Conservation (phyloP, 2,888 invertebrate species). For the Brenthis hecate region DNA sequence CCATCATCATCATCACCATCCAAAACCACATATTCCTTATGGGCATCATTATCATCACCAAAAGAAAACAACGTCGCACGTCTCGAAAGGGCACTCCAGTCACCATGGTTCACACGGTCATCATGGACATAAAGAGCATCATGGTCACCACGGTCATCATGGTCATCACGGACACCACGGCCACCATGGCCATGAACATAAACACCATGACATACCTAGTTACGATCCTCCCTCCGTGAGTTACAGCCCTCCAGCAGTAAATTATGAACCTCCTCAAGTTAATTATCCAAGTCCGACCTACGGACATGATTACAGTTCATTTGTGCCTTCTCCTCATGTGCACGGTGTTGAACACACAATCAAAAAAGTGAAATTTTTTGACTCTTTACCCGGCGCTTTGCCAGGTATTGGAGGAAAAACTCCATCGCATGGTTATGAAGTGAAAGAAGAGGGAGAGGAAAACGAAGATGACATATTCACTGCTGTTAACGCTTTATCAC, state of each 20-base stretch:
- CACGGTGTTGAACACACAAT: constrained; percentile 66
- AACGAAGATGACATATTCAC: constrained; percentile 66
- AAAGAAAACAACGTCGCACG: constrained; percentile 61
- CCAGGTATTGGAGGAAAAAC: constrained; percentile 42
- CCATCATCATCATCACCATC: constrained; percentile 74
- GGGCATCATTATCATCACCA: constrained; percentile 65
- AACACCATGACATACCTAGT: constrained; percentile 53
- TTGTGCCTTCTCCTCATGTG: constrained; percentile 54
- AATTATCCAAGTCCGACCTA: constrained; percentile 50
- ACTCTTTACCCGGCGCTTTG: constrained; percentile 62
- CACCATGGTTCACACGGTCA: constrained; percentile 47
- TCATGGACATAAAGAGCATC: constrained; percentile 42
- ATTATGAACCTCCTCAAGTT: constrained; percentile 40
- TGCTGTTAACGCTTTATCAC: constrained; percentile 60
- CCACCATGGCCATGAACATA: constrained; percentile 51
- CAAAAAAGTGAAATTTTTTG: constrained; percentile 72
- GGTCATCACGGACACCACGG: constrained; percentile 52
- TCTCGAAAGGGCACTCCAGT: constrained; percentile 52
- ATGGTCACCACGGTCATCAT: constrained; percentile 47
- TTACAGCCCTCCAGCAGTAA: constrained; percentile 51
- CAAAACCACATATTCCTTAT: constrained; percentile 62
- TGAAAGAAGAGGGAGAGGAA: constrained; percentile 69
- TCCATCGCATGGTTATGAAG: constrained; percentile 63
- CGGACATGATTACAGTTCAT: constrained; percentile 59
- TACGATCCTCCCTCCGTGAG: constrained; percentile 48